Conservation (phyloP, 2,113 vertebrate genomes). For the Tamias sibiricus region DNA sequence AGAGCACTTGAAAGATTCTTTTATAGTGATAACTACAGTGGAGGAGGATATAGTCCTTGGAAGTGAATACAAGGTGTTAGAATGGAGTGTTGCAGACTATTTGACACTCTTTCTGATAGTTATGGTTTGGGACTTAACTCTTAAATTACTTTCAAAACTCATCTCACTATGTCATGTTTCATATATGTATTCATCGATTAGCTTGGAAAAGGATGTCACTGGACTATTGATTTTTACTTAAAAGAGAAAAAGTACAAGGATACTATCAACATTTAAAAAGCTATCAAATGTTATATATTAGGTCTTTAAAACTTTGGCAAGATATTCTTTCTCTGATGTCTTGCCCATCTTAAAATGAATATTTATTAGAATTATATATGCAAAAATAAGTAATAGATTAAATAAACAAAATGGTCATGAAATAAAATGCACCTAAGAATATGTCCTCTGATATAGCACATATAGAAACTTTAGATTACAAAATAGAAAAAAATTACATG, state of each 20-base stretch:
- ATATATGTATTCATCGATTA: slow-evolving; percentile 41
- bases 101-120: slow-evolving; percentile 38
- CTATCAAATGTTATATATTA: background rate
- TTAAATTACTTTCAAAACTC: slow-evolving; percentile 57
- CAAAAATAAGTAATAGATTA: background rate
- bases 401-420: background rate
- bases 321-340: background rate
- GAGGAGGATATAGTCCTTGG: slow-evolving; percentile 48
- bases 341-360: background rate
- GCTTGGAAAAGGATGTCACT: background rate
- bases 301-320: background rate
- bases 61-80: slow-evolving; percentile 73
- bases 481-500: background rate
- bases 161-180: background rate
- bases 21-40: slow-evolving; percentile 70
- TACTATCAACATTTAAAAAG: background rate
- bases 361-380: background rate
- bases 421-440: background rate
- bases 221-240: background rate
- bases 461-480: background rate
- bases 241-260: background rate
- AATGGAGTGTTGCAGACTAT: slow-evolving; percentile 59
- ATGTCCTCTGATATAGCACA: background rate
- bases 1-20: slow-evolving; percentile 73
- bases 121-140: slow-evolving; percentile 62